Evolutionary conservation across 2,888 invertebrate genomes (phyloP), one percentile per base, ranked within the genome.

Genomic region (Mamestra brassicae): DNA sequence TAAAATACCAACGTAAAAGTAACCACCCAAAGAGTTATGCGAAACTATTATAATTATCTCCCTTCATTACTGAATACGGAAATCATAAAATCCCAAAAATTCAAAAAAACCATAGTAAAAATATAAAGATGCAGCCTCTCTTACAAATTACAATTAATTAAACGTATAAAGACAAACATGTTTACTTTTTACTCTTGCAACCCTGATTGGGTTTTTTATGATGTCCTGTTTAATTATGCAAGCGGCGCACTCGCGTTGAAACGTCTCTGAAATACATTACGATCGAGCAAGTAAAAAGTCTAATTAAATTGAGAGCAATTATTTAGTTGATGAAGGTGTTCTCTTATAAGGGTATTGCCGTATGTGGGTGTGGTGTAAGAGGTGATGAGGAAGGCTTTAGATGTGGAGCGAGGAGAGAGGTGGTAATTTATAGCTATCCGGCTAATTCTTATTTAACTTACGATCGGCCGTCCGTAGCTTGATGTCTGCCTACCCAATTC

Each of bases 221-320:
- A 55, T 66, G 73, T 54, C 63, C 42, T 57, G 60, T 72, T 81
- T 58, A 65, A 78, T 78, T 78, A 85, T 78, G 80, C 70, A 78
- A 80, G 71, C 50, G 62, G 63, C 71, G 71, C 72, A 58, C 62
- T 45, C 67, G 11, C 67, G 47, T 38, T 58, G 66, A 17, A 10
- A 54, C 62, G n/a, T 63, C 69, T 71, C 54, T 57, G 60, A 1
- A 60, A 63, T 74, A 63, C 58, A 75, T 75, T 79, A 74, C 57
- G 55, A 58, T 45, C 15, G 50, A 11, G 7, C 13, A 26, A 58
- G 17, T 38, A 74, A 85, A 80, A 80, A 76, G 45, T 36, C 11
- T 87, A 77, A 86, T 87, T 86, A 72, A 80, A 85, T 87, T 78
- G 63, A 64, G 55, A 42, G 72, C 72, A 73, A 80, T 87, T 69